Conservation (phyloP, 2,888 invertebrate genomes). For the Cepaea hortensis region DNA sequence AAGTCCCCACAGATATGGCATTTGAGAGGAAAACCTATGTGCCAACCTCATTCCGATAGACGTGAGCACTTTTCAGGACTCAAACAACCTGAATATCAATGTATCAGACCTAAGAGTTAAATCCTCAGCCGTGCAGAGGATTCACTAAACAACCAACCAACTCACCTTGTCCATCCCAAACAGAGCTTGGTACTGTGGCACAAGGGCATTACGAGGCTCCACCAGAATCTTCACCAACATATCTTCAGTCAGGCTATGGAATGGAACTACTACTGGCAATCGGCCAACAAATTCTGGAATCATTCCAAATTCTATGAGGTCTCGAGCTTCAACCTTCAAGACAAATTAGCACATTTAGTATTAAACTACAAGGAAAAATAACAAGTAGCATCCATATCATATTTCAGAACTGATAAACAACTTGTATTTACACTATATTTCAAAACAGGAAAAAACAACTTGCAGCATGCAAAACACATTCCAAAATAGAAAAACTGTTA, state of each 20-base stretch:
- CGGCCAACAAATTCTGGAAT: constrained; percentile 77
- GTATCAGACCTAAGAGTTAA: no score
- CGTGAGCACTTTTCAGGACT: no score
- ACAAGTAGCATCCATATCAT: no score
- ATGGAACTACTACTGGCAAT: constrained; percentile 95
- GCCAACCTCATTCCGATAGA: no score
- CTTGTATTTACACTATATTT: not conserved
- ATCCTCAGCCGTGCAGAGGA: no score
- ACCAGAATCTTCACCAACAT: constrained; percentile 96
- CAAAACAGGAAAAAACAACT: not conserved
- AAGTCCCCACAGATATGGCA: no score
- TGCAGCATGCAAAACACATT: not conserved
- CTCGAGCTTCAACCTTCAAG: constrained; percentile 88
- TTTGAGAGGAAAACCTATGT: no score
- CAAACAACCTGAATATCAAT: no score
- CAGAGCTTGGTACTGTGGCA: constrained; percentile 96
- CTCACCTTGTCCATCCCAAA: constrained; percentile 90
- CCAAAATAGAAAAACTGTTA: no score
- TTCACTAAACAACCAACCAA: not conserved
- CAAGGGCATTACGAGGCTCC: constrained; percentile 96
- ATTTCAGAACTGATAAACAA: not conserved
- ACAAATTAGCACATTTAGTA: not conserved
- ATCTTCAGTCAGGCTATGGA: constrained; percentile 93
- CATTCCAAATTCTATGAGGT: constrained; percentile 95
- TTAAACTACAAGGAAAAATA: no score